These are phyloP conservation scores for Allophyes oxyacanthae DNA, from an alignment of 2,888 invertebrate genomes.

Conservation along the genomic window DNA sequence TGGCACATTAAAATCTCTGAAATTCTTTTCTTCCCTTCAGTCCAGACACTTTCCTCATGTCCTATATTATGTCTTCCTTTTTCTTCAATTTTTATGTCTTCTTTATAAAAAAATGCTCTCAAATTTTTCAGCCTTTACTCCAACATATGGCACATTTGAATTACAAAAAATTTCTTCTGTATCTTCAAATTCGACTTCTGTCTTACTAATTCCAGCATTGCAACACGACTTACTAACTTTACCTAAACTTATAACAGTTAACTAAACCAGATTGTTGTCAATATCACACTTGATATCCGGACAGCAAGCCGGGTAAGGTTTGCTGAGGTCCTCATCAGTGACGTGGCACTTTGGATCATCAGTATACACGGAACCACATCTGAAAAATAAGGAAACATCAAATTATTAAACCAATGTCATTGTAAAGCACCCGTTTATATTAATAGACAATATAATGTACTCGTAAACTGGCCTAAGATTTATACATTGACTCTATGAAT, in stretches of 20 bases:
- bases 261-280: slow-evolving; percentile 67
- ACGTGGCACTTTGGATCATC: slow-evolving; percentile 66
- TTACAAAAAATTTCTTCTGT: not conserved
- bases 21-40: too few relatives aligned
- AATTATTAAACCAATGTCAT: too few relatives aligned
- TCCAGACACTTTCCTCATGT: too few relatives aligned
- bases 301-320: slow-evolving; percentile 76
- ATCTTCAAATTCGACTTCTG: slow-evolving; percentile 3
- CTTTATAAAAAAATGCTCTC: too few relatives aligned
- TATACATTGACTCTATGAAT: too few relatives aligned
- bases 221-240: slow-evolving; percentile 46
- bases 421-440: too few relatives aligned
- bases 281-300: slow-evolving; percentile 68
- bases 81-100: too few relatives aligned
- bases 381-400: slow-evolving; percentile 56
- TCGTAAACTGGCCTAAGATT: too few relatives aligned
- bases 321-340: slow-evolving; percentile 64
- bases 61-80: too few relatives aligned
- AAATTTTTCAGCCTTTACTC: too few relatives aligned
- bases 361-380: slow-evolving; percentile 68
- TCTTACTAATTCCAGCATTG: slow-evolving; percentile 47
- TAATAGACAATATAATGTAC: too few relatives aligned
- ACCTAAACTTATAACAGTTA: slow-evolving; percentile 11
- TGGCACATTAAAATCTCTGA: slow-evolving; percentile 14
- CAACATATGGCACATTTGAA: too few relatives aligned